Evolutionary conservation across 2,113 vertebrate genomes (phyloP), one percentile per base, ranked within the genome.

Genomic region (Etheostoma spectabile): DNA sequence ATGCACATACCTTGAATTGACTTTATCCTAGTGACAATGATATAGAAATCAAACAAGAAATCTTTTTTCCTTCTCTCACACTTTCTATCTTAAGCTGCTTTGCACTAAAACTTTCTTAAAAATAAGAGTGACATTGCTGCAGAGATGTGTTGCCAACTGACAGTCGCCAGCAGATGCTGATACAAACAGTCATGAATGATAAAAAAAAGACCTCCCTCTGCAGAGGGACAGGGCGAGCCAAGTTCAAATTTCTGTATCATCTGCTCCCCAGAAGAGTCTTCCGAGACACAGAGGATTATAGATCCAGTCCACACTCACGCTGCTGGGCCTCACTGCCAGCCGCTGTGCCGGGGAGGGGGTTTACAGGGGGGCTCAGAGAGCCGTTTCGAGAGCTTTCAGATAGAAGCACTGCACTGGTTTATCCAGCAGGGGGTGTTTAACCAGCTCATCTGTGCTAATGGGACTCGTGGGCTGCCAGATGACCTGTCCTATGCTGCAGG

Each of bases 391-490:
- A 68, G 64, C 24, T 45, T 22, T 73, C 38, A 83, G 71, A 86
- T 51, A 57, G 38, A 69, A 57, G 62, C 78, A 38, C 65, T 78
- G 79, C 14, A 3, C 73, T 2, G 49, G 57, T 69, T 79, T 48
- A 61, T 68, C 88, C 89, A 87, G 74, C 69, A 85, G 80, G 80
- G 79, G 79, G 77, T 18, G 79, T 75, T 79, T 85, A 59, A 90
- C 67, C 79, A 73, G 77, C 80, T 83, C 38, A 65, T 75, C 30
- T 27, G 59, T 11, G 76, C 72, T 8, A 19, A 72, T 48, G 86
- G 86, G 67, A 88, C 56, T 69, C 71, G 38, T 45, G 1, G 1
- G 30, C 71, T 51, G 71, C 76, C 80, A 76, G 80, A 67, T 62
- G 80, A 77, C 77, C 87, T 33, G 72, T 60, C 45, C 55, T 72